phyloP scores from a whole-genome alignment of 2,113 vertebrate genomes.

The Mormyrus iriodes region DNA sequence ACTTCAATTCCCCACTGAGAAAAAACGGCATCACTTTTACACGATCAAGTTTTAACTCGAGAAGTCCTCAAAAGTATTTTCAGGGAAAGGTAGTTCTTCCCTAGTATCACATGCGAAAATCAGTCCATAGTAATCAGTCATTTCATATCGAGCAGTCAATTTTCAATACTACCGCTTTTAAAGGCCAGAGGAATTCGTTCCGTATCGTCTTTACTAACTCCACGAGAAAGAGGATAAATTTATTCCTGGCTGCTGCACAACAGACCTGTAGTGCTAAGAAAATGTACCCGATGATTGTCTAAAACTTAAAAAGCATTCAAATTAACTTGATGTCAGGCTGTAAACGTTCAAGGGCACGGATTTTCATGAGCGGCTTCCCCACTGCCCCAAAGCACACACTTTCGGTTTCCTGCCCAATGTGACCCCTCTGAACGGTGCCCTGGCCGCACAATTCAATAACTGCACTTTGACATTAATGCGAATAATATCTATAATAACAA shows the following conservation, averaged over 20 bases:
- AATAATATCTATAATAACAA: neutral
- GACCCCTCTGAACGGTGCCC: neutral
- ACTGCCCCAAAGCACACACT: slow-evolving; percentile 23
- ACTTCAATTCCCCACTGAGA: neutral
- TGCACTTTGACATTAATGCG: neutral
- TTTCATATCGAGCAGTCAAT: neutral
- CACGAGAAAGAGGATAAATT: neutral
- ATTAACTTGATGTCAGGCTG: neutral
- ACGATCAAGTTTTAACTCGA: neutral
- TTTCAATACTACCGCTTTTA: neutral
- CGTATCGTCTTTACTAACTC: neutral
- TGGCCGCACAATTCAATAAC: neutral
- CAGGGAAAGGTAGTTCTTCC: neutral
- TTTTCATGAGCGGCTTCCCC: slow-evolving; percentile 32
- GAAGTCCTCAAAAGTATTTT: neutral
- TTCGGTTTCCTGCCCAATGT: neutral
- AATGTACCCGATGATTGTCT: neutral
- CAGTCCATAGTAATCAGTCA: neutral
- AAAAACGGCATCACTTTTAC: neutral
- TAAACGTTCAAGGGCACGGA: slow-evolving; percentile 52
- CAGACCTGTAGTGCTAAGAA: neutral
- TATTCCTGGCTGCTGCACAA: neutral
- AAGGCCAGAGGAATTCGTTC: neutral
- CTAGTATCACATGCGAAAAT: neutral
- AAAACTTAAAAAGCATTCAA: neutral